A percentile compares a stretch with the other conserved stretches of the same genome.
phyloP scores from a whole-genome alignment of 2,113 vertebrate genomes.

The Cnemophilus loriae region DNA sequence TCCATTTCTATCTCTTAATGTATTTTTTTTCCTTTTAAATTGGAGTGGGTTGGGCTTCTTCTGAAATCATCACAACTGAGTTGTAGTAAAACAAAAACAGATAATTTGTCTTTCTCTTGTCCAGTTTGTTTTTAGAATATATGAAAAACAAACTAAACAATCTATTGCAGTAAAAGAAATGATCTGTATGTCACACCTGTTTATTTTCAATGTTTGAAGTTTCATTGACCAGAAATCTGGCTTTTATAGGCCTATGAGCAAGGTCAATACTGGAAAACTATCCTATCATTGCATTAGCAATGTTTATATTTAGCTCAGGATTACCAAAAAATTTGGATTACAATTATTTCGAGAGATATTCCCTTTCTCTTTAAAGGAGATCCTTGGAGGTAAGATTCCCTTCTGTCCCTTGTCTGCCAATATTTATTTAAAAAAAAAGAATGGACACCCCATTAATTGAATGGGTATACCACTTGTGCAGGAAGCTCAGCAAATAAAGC shows the following conservation, averaged over 20 bases:
- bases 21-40: no score
- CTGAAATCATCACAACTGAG: background rate
- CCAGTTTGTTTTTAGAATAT: background rate
- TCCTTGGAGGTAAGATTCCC: background rate
- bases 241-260: background rate
- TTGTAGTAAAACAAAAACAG: background rate
- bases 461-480: background rate
- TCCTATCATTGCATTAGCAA: background rate
- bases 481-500: background rate
- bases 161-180: background rate
- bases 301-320: background rate
- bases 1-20: no score
- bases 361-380: background rate
- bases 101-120: background rate
- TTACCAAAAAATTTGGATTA: background rate
- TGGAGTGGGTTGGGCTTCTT: no score
- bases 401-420: background rate
- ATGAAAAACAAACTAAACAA: background rate
- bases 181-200: background rate
- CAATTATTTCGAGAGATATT: background rate
- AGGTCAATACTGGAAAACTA: background rate
- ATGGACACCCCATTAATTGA: background rate
- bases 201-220: background rate
- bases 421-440: background rate
- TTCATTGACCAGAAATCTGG: background rate